These are phyloP conservation scores for Ormyrus rosae DNA, from an alignment of 2,888 invertebrate genomes.

Conservation along the genomic window DNA sequence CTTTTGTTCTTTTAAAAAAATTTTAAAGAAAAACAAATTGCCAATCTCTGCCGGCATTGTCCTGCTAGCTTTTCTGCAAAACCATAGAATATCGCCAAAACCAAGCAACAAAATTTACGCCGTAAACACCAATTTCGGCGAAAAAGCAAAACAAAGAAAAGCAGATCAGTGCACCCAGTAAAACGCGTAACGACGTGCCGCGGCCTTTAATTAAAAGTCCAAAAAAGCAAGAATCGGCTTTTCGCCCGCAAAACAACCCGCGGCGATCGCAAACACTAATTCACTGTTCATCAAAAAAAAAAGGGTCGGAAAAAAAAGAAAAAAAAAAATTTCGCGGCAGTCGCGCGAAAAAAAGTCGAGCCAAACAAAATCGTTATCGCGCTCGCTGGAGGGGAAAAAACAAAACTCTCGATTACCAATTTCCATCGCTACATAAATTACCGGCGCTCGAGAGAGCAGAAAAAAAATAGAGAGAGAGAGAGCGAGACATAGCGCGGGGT, in stretches of 20 bases:
- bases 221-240: background rate
- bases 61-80: too few species aligned
- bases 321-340: background rate
- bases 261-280: conserved; percentile 26
- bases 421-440: conserved; percentile 55
- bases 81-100: too few species aligned
- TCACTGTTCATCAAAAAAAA: conserved; percentile 40
- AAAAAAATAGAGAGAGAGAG: background rate
- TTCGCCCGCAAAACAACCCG: conserved; percentile 22
- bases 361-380: conserved; percentile 48
- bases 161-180: too few species aligned
- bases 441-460: conserved; percentile 19
- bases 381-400: background rate
- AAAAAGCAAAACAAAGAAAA: too few species aligned
- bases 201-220: conserved; percentile 24
- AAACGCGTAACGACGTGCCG: too few species aligned
- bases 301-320: background rate
- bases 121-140: too few species aligned
- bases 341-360: conserved; percentile 1
- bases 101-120: too few species aligned
- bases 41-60: too few species aligned
- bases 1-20: too few species aligned
- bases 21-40: too few species aligned
- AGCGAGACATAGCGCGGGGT: conserved; percentile 43
- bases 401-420: conserved; percentile 50